Evolutionary conservation across 1,140 invertebrate species (phyloP).

Genomic region (Pogonomyrmex californicus): DNA sequence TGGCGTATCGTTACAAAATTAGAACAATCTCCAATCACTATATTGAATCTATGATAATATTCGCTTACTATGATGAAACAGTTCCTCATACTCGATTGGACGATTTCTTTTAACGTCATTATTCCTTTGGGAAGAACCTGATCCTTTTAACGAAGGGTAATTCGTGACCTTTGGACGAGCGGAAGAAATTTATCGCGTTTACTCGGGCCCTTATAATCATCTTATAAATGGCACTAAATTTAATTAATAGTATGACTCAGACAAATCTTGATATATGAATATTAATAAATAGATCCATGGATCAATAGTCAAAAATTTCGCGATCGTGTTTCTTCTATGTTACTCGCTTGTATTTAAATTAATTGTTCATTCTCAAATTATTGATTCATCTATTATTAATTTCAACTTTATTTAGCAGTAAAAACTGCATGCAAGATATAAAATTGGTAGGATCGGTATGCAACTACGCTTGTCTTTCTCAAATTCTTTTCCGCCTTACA

Average conservation of each 20-base stretch:
- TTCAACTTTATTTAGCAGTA: neutral
- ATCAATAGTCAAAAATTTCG: neutral
- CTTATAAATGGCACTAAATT: neutral
- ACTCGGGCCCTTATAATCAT: neutral
- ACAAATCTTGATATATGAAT: neutral
- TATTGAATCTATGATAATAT: neutral
- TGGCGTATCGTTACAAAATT: neutral
- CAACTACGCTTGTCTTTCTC: neutral
- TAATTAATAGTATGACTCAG: neutral
- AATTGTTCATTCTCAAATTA: neutral
- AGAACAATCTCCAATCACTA: neutral
- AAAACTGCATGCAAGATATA: neutral
- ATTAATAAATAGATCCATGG: neutral
- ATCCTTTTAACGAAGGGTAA: slow-evolving; percentile 50
- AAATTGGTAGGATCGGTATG: neutral
- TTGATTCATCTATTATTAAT: neutral
- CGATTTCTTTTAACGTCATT: slow-evolving; percentile 15
- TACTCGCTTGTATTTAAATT: neutral
- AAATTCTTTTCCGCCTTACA: neutral
- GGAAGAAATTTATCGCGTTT: slow-evolving; percentile 46
- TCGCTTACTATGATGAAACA: neutral
- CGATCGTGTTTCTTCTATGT: neutral
- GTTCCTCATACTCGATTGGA: neutral
- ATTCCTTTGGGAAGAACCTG: neutral
- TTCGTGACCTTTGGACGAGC: slow-evolving; percentile 46